Evolutionary conservation across 92 coral and sea anemone species (phyloP).

Genomic region (Bergia sp.): DNA sequence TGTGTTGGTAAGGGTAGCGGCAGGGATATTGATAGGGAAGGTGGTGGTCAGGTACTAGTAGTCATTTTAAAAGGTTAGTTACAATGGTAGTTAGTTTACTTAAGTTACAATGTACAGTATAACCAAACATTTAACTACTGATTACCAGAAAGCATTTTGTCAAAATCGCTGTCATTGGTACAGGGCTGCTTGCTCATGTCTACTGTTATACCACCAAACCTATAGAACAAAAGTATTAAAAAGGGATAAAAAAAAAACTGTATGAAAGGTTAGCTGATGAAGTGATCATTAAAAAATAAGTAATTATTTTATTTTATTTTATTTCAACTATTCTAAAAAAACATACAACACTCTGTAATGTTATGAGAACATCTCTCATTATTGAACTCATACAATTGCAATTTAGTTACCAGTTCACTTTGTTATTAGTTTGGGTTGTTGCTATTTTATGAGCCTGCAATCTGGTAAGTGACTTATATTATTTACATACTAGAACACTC

Average conservation of each 20-base stretch:
- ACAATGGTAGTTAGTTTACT: neutral
- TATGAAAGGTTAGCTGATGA: too few relatives aligned
- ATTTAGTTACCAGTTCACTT: too few relatives aligned
- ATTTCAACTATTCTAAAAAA: too few relatives aligned
- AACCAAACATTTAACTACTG: neutral
- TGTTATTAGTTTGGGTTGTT: too few relatives aligned
- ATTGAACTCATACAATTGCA: too few relatives aligned
- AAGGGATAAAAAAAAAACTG: neutral
- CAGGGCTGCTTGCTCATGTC: slow-evolving; percentile 52
- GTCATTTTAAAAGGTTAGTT: neutral
- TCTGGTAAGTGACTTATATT: too few relatives aligned
- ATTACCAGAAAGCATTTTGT: slow-evolving; percentile 58
- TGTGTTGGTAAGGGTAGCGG: neutral
- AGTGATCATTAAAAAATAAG: too few relatives aligned
- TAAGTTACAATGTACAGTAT: neutral
- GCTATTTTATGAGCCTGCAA: too few relatives aligned
- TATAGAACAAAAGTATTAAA: slow-evolving; percentile 6
- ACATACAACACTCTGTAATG: too few relatives aligned
- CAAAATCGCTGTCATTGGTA: slow-evolving; percentile 61
- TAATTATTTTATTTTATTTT: too few relatives aligned
- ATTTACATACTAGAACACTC: too few relatives aligned
- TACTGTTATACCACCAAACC: slow-evolving; percentile 83
- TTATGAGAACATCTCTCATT: too few relatives aligned
- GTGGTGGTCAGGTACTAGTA: neutral
- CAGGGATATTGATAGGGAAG: neutral